Evolutionary conservation across 2,888 invertebrate species (phyloP).

Genomic region (Galerucella pusilla): DNA sequence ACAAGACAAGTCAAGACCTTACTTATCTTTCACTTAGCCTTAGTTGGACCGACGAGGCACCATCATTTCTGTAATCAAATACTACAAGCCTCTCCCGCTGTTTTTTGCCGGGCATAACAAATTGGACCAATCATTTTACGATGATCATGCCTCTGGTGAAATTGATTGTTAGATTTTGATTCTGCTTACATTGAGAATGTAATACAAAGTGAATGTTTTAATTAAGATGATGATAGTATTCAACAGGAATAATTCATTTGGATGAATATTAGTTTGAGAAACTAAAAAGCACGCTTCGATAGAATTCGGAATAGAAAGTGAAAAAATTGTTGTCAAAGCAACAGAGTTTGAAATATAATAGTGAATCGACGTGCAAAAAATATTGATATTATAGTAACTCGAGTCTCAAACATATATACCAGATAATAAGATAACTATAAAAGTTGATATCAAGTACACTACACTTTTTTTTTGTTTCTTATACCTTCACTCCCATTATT

Average conservation of each 20-base stretch:
- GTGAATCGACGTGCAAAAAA: no score
- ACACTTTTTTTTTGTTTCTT: no score
- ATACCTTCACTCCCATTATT: no score
- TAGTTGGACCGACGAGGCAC: constrained; percentile 13
- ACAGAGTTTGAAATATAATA: no score
- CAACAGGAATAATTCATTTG: not conserved
- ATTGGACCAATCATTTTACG: constrained; percentile 16
- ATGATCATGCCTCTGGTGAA: constrained; percentile 7
- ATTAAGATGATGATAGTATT: not conserved
- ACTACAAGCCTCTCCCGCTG: constrained; percentile 29
- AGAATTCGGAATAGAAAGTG: no score
- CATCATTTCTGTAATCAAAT: constrained; percentile 29
- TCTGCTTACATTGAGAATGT: not conserved
- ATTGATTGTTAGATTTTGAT: not conserved
- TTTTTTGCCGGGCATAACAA: constrained; percentile 19
- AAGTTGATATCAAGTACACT: no score
- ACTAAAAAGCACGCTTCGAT: no score
- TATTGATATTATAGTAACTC: no score
- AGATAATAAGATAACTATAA: no score
- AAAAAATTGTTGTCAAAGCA: no score
- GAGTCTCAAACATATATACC: no score
- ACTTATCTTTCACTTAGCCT: constrained; percentile 24
- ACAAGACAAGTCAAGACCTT: constrained; percentile 24
- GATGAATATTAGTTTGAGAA: not conserved
- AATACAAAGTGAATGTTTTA: not conserved